Conservation (phyloP, 2,888 invertebrate genomes). For the Melangyna quadrimaculata region DNA sequence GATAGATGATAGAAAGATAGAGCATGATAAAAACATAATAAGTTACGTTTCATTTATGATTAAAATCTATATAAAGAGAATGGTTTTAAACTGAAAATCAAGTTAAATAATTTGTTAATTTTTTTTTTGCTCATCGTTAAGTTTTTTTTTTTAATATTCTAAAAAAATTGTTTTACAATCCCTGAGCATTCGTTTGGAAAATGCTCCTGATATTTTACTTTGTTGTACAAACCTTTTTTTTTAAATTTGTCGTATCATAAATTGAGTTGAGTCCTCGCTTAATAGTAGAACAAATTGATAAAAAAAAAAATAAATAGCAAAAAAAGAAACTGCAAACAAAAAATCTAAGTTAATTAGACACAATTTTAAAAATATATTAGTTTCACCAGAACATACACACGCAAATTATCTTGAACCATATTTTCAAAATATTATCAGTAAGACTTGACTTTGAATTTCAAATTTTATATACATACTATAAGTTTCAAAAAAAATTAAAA, state of each 20-base stretch:
- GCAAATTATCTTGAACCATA: neutral
- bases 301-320: neutral
- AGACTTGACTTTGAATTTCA: slow-evolving; percentile 22
- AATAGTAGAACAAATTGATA: neutral
- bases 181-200: neutral
- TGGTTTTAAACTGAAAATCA: neutral
- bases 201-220: neutral
- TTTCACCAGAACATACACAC: neutral
- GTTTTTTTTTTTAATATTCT: neutral
- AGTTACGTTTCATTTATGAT: neutral
- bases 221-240: neutral
- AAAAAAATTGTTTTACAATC: neutral
- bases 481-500: neutral
- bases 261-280: neutral
- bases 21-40: neutral
- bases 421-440: slow-evolving; percentile 59
- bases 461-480: neutral
- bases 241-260: neutral
- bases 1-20: too few species aligned
- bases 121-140: neutral
- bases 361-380: neutral
- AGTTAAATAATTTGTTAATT: neutral
- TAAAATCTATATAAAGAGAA: neutral
- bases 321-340: neutral
- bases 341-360: neutral